These are phyloP conservation scores for Lucinisca nassula DNA, from an alignment of 2,888 invertebrate species.

Conservation along the genomic window DNA sequence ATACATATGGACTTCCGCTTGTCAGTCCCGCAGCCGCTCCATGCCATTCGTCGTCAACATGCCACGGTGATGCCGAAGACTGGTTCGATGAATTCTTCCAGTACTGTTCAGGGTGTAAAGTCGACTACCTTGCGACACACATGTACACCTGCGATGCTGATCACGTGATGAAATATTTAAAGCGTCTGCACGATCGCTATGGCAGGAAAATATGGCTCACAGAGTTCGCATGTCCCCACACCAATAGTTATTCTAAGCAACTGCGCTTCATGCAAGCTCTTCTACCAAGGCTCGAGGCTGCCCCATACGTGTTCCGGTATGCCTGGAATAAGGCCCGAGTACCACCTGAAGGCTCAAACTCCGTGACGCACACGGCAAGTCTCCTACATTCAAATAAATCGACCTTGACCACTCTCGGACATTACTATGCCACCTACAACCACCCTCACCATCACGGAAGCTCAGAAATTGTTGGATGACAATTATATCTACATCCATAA, in stretches of 20 bases:
- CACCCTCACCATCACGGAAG: not conserved
- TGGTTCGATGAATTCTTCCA: constrained; percentile 76
- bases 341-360: constrained; percentile 21
- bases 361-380: constrained; percentile 44
- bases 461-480: constrained; percentile 18
- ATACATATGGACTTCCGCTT: constrained; percentile 54
- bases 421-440: constrained; percentile 62
- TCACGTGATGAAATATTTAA: constrained; percentile 28
- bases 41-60: constrained; percentile 46
- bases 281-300: constrained; percentile 52
- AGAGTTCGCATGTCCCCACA: constrained; percentile 62
- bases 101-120: constrained; percentile 67
- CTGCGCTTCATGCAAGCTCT: constrained; percentile 54
- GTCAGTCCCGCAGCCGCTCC: constrained; percentile 73
- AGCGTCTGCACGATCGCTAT: constrained; percentile 35
- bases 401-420: constrained; percentile 60
- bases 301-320: constrained; percentile 47
- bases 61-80: constrained; percentile 50
- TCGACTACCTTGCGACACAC: constrained; percentile 76
- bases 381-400: constrained; percentile 61
- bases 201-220: constrained; percentile 63
- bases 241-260: constrained; percentile 30
- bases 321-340: constrained; percentile 48
- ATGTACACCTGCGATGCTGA: constrained; percentile 61
- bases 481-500: not conserved